Percentiles rank a stretch among this genome's conserved stretches.
Evolutionary conservation across 2,888 invertebrate species (phyloP).

Genomic region (Aphrophora alni): DNA sequence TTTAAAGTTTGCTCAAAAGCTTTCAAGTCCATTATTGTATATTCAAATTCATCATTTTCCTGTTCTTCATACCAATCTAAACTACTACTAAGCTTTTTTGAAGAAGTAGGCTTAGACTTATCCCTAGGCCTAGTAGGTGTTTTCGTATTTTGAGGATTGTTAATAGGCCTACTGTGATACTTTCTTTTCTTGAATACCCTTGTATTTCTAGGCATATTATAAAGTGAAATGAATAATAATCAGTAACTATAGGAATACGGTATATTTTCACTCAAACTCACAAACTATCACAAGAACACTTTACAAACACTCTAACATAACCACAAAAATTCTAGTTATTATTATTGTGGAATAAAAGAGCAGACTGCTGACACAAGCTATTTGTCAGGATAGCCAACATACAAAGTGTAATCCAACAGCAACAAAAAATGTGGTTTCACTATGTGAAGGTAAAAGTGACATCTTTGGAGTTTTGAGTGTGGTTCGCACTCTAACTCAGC

Average conservation of each 20-base stretch:
- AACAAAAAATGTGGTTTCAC: neutral
- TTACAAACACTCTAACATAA: slow-evolving; percentile 12
- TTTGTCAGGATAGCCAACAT: slow-evolving; percentile 16
- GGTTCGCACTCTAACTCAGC: neutral
- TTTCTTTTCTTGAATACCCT: slow-evolving; percentile 14
- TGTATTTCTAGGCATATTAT: neutral
- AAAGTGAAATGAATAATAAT: neutral
- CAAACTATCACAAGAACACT: neutral
- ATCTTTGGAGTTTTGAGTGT: slow-evolving; percentile 1
- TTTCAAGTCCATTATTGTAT: slow-evolving; percentile 18
- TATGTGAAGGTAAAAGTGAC: slow-evolving; percentile 9
- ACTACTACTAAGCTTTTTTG: slow-evolving; percentile 12
- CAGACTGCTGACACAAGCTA: neutral
- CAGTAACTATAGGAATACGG: neutral
- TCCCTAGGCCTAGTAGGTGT: neutral
- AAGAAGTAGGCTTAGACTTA: neutral
- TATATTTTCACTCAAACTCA: neutral
- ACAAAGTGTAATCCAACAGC: neutral
- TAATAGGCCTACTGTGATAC: neutral
- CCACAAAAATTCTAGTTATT: no score
- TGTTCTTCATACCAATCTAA: slow-evolving; percentile 18
- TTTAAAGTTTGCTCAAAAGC: slow-evolving; percentile 21
- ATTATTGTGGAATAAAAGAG: neutral
- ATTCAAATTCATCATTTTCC: slow-evolving; percentile 17
- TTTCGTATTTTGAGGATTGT: neutral